Base-by-base conservation (phyloP, 2,888 invertebrate species). In the Himalopsyche anomala region DNA sequence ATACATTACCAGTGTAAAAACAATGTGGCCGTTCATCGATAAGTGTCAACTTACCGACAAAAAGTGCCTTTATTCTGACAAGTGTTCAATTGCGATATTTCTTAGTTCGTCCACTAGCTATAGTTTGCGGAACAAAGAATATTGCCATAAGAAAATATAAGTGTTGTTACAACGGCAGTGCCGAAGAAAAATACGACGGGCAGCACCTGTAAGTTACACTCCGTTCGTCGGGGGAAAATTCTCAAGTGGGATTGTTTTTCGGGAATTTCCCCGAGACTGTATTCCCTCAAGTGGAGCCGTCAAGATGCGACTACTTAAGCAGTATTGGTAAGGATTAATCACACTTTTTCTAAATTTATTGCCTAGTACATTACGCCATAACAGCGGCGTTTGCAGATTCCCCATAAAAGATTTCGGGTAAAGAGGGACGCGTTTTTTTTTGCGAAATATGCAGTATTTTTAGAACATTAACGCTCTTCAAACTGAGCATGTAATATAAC, bases 221-320 rank as follows among this genome's bases (percentile, higher is more conserved):
- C 19, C 19, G 62, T 19, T 6, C 62, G 62, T 19, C 11, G 62
- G 62, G 62, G 62, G 62, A 62, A 62, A 62, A 62, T 62, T 62
- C 62, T 62, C 19, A 28, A 62, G 62, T 9, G 62, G 62, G 51
- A 51, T 51, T 28, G 62, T 28, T 62, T 62, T 62, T 62, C 0
- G 62, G 62, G 62, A 62, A 62, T 62, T 62, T 62, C 62, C 62
- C 62, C 62, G 15, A 62, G 62, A 19, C n/a, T 19, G 28, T 62
- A 19, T 19, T 62, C 62, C 19, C 28, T 62, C 38, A 19, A 80
- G 74, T 17, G 40, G 84, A 80, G 55, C 45, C 79, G 36, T 38
- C 28, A 89, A 89, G 87, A 91, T 91, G 91, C 90, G 91, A 89
- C 90, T 91, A 84, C 89, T 91, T 83, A 91, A 91, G 88, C 90